Conservation (phyloP, 2,113 vertebrate species). For the Plectropomus leopardus region DNA sequence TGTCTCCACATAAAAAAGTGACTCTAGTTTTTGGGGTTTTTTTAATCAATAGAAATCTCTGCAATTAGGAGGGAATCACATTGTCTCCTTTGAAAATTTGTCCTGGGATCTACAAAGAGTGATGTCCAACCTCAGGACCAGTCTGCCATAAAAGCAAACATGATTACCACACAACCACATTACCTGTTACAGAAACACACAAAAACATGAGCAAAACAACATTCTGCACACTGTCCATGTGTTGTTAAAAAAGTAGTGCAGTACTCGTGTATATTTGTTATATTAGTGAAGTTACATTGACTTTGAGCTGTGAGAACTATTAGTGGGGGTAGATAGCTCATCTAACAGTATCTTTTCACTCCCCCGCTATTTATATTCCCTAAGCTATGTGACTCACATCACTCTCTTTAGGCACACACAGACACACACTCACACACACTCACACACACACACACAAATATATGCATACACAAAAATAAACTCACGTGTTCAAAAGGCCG, state of each 20-base stretch:
- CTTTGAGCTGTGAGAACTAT: too few relatives aligned
- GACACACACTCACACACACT: neutral
- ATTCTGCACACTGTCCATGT: neutral
- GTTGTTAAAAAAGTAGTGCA: neutral
- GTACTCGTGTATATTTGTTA: neutral
- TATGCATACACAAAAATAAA: conserved; percentile 12
- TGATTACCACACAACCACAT: neutral
- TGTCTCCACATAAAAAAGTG: neutral
- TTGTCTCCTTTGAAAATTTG: neutral
- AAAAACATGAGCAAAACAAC: neutral
- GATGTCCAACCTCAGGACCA: too few relatives aligned
- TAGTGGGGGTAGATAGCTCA: neutral
- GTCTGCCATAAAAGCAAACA: neutral
- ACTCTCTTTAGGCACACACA: neutral
- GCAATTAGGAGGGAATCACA: neutral
- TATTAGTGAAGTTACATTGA: neutral
- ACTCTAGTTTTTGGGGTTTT: neutral
- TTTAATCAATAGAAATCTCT: neutral
- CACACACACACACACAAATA: neutral
- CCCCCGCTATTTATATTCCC: conserved; percentile 22
- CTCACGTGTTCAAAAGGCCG: neutral
- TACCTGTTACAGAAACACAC: neutral
- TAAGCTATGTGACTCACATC: conserved; percentile 12
- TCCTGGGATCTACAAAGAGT: too few relatives aligned
- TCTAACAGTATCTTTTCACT: conserved; percentile 4